These are phyloP conservation scores for Mastomys coucha DNA, from an alignment of 2,113 vertebrate genomes.

Conservation along the genomic window DNA sequence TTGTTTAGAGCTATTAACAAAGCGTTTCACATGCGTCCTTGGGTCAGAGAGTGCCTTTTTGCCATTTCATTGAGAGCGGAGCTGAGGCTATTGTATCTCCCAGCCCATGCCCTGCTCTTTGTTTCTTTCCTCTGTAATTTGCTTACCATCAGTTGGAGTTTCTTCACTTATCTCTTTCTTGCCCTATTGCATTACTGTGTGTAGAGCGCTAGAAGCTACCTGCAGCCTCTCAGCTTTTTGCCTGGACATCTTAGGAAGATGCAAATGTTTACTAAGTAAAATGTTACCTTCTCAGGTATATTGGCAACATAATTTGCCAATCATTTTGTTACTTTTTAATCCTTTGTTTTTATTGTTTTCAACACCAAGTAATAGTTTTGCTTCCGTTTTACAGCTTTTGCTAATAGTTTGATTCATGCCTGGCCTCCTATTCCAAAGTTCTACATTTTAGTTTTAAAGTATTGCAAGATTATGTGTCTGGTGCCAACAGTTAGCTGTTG, in stretches of 20 bases:
- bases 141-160: no score
- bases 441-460: not conserved
- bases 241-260: not conserved
- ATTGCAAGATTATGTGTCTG: not conserved
- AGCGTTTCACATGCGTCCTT: not conserved
- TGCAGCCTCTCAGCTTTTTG: not conserved
- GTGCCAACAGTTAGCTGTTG: not conserved
- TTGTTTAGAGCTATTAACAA: not conserved
- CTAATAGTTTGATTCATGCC: not conserved
- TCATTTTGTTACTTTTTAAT: not conserved
- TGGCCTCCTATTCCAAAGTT: not conserved
- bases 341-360: constrained; percentile 3
- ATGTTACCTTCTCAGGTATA: not conserved
- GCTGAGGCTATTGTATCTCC: not conserved
- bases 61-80: not conserved
- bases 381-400: not conserved
- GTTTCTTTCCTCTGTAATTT: not conserved
- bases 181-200: not conserved
- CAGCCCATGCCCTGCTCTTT: not conserved
- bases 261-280: not conserved
- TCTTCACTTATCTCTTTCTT: not conserved
- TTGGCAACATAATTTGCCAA: not conserved
- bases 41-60: constrained; percentile 31
- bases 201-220: not conserved
- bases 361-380: not conserved